Base-by-base conservation (phyloP, 2,113 vertebrate genomes). In the Microcebus ravelobensis region DNA sequence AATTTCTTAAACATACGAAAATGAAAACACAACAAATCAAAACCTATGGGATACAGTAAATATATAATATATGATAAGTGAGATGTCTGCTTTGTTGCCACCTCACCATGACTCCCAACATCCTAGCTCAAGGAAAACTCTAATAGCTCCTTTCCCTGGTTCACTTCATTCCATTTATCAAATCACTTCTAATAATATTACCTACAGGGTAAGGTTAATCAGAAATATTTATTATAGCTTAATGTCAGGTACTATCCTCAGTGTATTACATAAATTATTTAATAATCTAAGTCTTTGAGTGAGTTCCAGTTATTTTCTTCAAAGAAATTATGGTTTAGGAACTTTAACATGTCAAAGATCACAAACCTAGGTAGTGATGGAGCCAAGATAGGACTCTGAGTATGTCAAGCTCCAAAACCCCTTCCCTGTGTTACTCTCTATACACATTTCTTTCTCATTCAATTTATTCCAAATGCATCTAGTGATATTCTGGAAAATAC, bases 301-400 rank as follows among this genome's bases (percentile, higher is more conserved):
- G 68, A 79, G 42, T 93, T 87, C 87, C 36, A 95, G 4, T 93
- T 63, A 87, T 73, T 80, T 21, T 63, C 36, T 77, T 92, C 57
- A 87, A 92, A 93, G 10, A 90, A 76, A 76, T 57, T n/a, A 5
- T 90, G 27, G 18, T 80, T 95, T 61, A 74, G 27, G 89, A 96
- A 83, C 13, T 81, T 82, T 77, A 74, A 21, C 2, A 34, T 29
- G 14, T 48, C 21, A 80, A 95, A 89, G 71, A 67, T 86, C 39
- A 71, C 13, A 86, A 77, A 76, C 21, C 31, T 23, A 18, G 3
- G 2, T 61, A 93, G 23, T 48, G 5, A 86, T 48, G 12, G n/a
- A 67, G 2, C 13, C 70, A 91, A 88, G 63, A 82, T 2, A 76
- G 11, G 3, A 82, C 55, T 91, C 13, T 88, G 23, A 61, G 14